Percentiles rank a stretch among this genome's conserved stretches.
These are phyloP conservation scores for Caiman crocodilus DNA, from an alignment of 2,797 vertebrate genomes.

Conservation along the genomic window DNA sequence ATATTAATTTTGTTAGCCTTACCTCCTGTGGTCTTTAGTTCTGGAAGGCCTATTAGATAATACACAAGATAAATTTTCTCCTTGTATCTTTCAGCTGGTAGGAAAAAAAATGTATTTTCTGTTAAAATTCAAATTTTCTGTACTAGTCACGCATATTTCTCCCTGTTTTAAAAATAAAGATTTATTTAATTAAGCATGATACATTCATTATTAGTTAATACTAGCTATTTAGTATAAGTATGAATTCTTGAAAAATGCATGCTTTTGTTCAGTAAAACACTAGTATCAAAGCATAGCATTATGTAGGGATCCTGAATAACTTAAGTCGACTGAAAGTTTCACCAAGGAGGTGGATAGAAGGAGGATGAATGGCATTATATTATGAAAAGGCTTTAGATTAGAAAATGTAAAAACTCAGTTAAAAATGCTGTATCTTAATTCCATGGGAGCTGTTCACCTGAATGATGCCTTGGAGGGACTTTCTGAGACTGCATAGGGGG, in stretches of 20 bases:
- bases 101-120: conserved; percentile 63
- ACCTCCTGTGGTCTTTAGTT: conserved; percentile 94
- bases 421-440: background rate
- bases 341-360: background rate
- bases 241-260: conserved; percentile 48
- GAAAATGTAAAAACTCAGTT: background rate
- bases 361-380: too few relatives aligned
- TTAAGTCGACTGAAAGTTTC: background rate
- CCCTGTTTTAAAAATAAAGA: conserved; percentile 70
- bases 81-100: conserved; percentile 80
- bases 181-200: conserved; percentile 73
- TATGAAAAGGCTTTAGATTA: background rate
- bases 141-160: conserved; percentile 54
- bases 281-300: background rate
- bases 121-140: conserved; percentile 77
- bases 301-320: background rate
- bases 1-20: conserved; percentile 99
- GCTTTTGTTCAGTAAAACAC: conserved; percentile 47
- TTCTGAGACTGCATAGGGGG: background rate
- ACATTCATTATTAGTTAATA: conserved; percentile 61
- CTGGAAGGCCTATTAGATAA: conserved; percentile 92
- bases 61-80: conserved; percentile 88
- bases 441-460: background rate
- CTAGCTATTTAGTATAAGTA: conserved; percentile 62
- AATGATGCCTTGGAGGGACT: background rate